A percentile compares a stretch with the other conserved stretches of the same genome.
Conservation (phyloP, 53 echinoderm and acorn worm species). For the Stichopus horrens region DNA sequence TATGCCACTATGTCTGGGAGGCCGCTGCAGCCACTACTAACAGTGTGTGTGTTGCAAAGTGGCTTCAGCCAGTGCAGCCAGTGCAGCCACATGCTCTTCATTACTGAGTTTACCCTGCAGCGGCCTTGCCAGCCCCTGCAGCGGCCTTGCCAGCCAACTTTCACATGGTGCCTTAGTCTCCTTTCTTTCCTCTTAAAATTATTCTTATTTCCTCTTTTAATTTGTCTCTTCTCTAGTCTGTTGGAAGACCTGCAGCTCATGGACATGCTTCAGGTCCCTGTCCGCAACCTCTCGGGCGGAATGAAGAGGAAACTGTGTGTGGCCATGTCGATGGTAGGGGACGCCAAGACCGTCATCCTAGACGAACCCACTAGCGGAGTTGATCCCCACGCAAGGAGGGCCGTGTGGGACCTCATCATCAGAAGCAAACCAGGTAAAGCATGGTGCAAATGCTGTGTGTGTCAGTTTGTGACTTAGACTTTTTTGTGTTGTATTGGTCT, state of each 20-base stretch:
- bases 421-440: constrained; percentile 77
- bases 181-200: background rate
- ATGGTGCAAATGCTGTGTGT: background rate
- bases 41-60: too few relatives aligned
- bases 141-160: too few relatives aligned
- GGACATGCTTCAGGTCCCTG: constrained; percentile 52
- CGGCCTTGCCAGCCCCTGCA: too few relatives aligned
- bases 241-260: constrained; percentile 66
- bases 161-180: too few relatives aligned
- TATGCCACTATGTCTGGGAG: too few relatives aligned
- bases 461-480: too few relatives aligned
- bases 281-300: constrained; percentile 79
- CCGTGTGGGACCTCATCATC: constrained; percentile 91
- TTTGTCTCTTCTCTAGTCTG: constrained; percentile 44
- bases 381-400: constrained; percentile 83
- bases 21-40: too few relatives aligned
- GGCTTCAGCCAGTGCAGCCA: too few relatives aligned
- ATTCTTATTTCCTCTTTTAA: background rate
- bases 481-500: too few relatives aligned
- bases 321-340: constrained; percentile 77
- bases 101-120: too few relatives aligned
- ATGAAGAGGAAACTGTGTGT: constrained; percentile 92
- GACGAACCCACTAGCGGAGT: constrained; percentile 93
- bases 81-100: too few relatives aligned
- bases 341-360: constrained; percentile 71